Evolutionary conservation across 2,797 vertebrate species (phyloP), one percentile per base, ranked within the genome.

Genomic region (Prionace glauca): DNA sequence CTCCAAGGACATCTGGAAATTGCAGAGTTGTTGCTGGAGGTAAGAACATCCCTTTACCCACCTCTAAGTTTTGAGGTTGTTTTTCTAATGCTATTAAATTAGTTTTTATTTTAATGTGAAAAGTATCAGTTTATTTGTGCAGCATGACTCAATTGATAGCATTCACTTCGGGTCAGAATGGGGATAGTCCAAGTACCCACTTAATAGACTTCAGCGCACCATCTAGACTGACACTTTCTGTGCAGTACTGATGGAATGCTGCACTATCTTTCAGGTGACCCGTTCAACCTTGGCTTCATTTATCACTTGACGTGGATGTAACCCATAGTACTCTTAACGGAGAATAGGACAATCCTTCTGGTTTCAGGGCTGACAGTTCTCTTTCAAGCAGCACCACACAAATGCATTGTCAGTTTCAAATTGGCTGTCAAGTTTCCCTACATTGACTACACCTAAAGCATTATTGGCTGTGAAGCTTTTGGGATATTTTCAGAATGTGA

Each of bases 1-100:
- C 96, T 98, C 32, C 97, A 97, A 26, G 98, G 98, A 92, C 97
- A 98, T 96, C 97, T 98, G 95, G 98, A 99, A 96, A 97, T 98
- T 0, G 97, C 97, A 2, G 96, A 97, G 0, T 96, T 97, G 2
- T 96, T 99, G 95, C 96, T 99, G 29, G 97, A 99, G 98, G 99
- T 99, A 96, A 96, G 96, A 95, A 32, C 29, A 60, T 67, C 79
- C 95, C 41, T 84, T 50, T 95, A 71, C 16, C 3, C n/a, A 36
- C 50, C 41, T 60, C 71, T 45, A 20, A 94, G 41, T 24, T 36
- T 72, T 95, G 29, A 32, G 71, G 41, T n/a, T 1, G 12, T 20
- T 50, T 8, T 77, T 74, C 26, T 94, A 72, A 72, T 56, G 29
- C 29, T 77, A 71, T 50, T 7, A 0, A 0, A 60, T 0, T 95